Base-by-base conservation (phyloP, 2,797 vertebrate genomes). In the Acanthopagrus latus region DNA sequence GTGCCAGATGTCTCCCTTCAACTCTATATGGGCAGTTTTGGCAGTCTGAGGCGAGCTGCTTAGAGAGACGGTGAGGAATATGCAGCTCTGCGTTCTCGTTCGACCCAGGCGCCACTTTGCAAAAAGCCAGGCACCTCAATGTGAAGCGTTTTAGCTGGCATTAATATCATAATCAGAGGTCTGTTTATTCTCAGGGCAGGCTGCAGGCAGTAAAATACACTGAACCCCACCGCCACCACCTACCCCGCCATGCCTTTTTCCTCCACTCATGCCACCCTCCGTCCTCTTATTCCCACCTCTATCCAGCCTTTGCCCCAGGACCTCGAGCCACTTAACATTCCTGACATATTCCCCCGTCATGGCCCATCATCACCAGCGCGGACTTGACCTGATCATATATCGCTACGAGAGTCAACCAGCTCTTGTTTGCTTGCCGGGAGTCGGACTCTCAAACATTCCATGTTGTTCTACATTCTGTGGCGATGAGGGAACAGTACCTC, bases 241-340 rank as follows among this genome's bases (percentile, higher is more conserved):
- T 14, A 43, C 41, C 29, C 47, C 27, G 48, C 65, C 60, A 48
- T n/a, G 25, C 51, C 55, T 76, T 83, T 78, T 55, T 64, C 74
- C 43, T 21, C 62, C 52, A 50, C 46, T 74, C 71, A 44, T 66
- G 46, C 48, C 47, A 9, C 41, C 44, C 50, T 80, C 71, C 74
- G 47, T 82, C 62, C 54, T 48, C 18, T 59, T 48, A 38, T 80
- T 62, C 50, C 64, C 46, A 54, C 63, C 52, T 77, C 55, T 33
- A 27, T 64, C 44, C 43, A 71, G 75, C 65, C 52, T 80, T 81
- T 47, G 20, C 50, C 38, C 25, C 54, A 51, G 74, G 84, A 74
- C 23, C 77, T 70, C 27, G 59, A 75, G 78, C 82, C 89, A 90
- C 90, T 93, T 90, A 51, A 87, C 88, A 93, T 94, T 93, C 91